phyloP scores from a whole-genome alignment of 2,888 invertebrate species.

The Myopa tessellatipennis region DNA sequence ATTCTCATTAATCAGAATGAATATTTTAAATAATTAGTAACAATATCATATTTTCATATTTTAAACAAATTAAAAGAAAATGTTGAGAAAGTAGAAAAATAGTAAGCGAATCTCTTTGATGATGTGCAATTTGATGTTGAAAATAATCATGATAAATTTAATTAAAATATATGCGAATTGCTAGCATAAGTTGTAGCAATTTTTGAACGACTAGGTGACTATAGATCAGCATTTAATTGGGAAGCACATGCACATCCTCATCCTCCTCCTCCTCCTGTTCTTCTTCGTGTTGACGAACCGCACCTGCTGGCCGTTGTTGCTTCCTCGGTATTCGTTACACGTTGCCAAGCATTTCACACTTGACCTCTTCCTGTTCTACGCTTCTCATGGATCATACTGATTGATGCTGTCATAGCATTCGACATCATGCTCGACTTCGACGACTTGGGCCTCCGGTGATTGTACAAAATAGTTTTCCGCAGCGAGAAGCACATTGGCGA shows the following conservation, averaged over 20 bases:
- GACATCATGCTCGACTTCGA: conserved; percentile 67
- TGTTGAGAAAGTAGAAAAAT: too few species aligned
- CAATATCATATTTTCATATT: too few species aligned
- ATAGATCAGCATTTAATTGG: conserved; percentile 52
- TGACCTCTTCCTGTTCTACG: conserved; percentile 77
- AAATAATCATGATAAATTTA: too few species aligned
- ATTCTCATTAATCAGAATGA: too few species aligned
- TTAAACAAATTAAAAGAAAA: too few species aligned
- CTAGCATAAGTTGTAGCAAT: too few species aligned
- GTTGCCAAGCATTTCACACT: conserved; percentile 78
- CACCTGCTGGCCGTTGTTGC: conserved; percentile 74
- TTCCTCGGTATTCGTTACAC: conserved; percentile 74
- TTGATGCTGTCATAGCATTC: conserved; percentile 73
- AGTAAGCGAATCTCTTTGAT: too few species aligned
- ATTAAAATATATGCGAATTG: too few species aligned
- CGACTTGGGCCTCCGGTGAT: conserved; percentile 64
- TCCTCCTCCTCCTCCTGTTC: conserved; percentile 72
- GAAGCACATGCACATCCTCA: conserved; percentile 72
- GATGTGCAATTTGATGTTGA: too few species aligned
- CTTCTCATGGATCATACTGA: conserved; percentile 80
- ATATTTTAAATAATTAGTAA: too few species aligned
- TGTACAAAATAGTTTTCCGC: conserved; percentile 67
- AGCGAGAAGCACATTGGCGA: conserved; percentile 51
- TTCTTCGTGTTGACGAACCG: conserved; percentile 80
- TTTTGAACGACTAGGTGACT: too few species aligned